Evolutionary conservation across 2,797 vertebrate genomes (phyloP), one percentile per base, ranked within the genome.

Genomic region (Neoniphon sammara): DNA sequence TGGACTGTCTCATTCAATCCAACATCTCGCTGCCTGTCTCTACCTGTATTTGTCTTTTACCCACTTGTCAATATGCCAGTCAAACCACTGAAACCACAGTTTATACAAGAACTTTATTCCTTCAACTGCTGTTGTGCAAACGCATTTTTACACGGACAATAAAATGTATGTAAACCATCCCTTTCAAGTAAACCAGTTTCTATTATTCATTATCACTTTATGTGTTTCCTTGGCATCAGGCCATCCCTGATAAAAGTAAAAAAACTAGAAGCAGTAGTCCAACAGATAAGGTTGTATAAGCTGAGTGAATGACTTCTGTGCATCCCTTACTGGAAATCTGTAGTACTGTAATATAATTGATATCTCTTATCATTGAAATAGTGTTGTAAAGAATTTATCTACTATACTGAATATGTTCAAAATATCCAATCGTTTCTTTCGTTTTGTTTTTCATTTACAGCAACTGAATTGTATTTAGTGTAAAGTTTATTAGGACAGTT

Each of bases 211-310:
- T 68, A 50, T 25, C 44, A 54, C n/a, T 72, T 0, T 56, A 20
- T 69, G 34, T 55, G 34, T 39, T 61, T 15, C 30, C 65, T 57
- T 76, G 79, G 66, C 39, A 71, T 68, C 47, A 20, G 31, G 83
- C 65, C 58, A 84, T 85, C 2, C 15, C 58, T 27, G 58, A 18
- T 6, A 23, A 5, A 44, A 46, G 44, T n/a, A n/a, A n/a, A n/a
- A n/a, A n/a, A n/a, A n/a, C n/a, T n/a, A n/a, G n/a, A n/a, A n/a
- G n/a, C n/a, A n/a, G 36, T 56, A 49, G 68, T 77, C 42, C 44
- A 42, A 34, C 17, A 23, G 76, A 76, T 66, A 65, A 39, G 1
- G 39, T 21, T 60, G 9, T 70, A 66, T 36, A 63, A n/a, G 12
- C 36, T 23, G 34, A 27, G 17, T 63, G 52, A 14, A 8, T 27